Evolutionary conservation across 1,140 invertebrate species (phyloP).

Genomic region (Drosophila nikananu): DNA sequence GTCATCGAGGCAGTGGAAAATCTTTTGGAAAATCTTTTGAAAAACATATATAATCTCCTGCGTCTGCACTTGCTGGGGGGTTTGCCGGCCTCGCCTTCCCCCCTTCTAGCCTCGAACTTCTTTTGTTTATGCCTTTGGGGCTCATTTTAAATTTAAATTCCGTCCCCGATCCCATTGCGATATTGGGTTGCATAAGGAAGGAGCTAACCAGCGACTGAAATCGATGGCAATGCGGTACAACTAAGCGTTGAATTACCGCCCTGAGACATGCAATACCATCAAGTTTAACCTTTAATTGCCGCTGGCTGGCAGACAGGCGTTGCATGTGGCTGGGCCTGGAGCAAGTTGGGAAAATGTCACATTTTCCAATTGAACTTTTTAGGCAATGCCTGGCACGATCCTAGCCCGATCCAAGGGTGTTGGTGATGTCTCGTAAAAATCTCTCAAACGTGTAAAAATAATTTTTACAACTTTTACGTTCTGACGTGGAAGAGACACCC

Average conservation of each 20-base stretch:
- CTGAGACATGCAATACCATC: slow-evolving; percentile 55
- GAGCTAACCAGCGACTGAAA: slow-evolving; percentile 17
- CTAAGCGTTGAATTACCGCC: slow-evolving; percentile 38
- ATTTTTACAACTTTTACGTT: slow-evolving; percentile 66
- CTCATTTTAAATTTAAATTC: slow-evolving; percentile 62
- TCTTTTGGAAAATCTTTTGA: slow-evolving; percentile 25
- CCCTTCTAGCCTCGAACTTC: slow-evolving; percentile 6
- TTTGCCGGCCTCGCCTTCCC: slow-evolving; percentile 8
- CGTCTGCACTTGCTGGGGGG: slow-evolving; percentile 42
- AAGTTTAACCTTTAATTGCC: slow-evolving; percentile 70
- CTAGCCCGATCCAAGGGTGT: slow-evolving; percentile 21
- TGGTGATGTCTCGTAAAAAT: slow-evolving; percentile 62
- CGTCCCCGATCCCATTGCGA: background rate
- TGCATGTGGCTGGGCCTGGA: slow-evolving; percentile 56
- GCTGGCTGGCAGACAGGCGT: slow-evolving; percentile 27
- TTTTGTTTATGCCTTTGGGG: slow-evolving; percentile 53
- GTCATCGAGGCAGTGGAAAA: slow-evolving; percentile 7
- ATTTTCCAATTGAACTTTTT: slow-evolving; percentile 69
- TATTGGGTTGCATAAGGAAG: slow-evolving; percentile 34
- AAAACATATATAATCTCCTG: slow-evolving; percentile 23
- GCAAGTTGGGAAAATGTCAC: slow-evolving; percentile 25
- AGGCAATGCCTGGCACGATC: slow-evolving; percentile 39
- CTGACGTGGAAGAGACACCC: slow-evolving; percentile 2
- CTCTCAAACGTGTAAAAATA: slow-evolving; percentile 64
- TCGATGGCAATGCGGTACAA: slow-evolving; percentile 58